Evolutionary conservation across 2,797 vertebrate species (phyloP), one percentile per base, ranked within the genome.

Genomic region (Decapterus maruadsi): DNA sequence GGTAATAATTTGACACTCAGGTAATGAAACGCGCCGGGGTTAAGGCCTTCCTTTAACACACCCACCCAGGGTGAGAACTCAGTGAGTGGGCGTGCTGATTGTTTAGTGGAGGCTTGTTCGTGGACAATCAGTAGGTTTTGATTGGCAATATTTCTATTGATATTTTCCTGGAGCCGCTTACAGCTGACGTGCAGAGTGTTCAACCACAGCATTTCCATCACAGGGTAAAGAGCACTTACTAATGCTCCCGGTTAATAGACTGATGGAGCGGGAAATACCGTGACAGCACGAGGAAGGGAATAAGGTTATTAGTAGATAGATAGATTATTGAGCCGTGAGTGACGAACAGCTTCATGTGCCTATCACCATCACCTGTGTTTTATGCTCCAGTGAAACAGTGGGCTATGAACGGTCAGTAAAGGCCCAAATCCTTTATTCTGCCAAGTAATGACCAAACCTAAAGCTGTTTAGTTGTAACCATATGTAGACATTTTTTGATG

Each of bases 1-100:
- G 58, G 38, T 79, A 83, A 88, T 83, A 71, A 80, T 26, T 77
- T 84, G 78, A 80, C 80, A 82, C 58, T 43, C 42, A 8, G n/a
- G 17, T 38, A 54, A 70, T 68, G 57, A 75, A 72, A 42, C 7
- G 8, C 19, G 19, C 19, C 0, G 5, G 75, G 83, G 87, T 90
- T 88, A 89, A 79, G 79, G 79, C 68, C 55, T 85, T 67, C 45
- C 66, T 64, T 54, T 43, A 72, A 66, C 34, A 56, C 17, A 29
- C 5, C 48, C 34, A 50, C 19, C 4, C 12, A 10, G 51, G 8
- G 26, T 6, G 3, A 2, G 14, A 6, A 36, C 38, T 34, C 31
- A 4, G 14, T 40, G 59, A 17, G 29, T 61, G 43, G 8, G 31
- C 40, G 64, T 43, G 13, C 8, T 29, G 63, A 54, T 13, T 8